A percentile compares a stretch with the other conserved stretches of the same genome.
Conservation (phyloP, 1,140 invertebrate genomes). For the Drosophila sp. region DNA sequence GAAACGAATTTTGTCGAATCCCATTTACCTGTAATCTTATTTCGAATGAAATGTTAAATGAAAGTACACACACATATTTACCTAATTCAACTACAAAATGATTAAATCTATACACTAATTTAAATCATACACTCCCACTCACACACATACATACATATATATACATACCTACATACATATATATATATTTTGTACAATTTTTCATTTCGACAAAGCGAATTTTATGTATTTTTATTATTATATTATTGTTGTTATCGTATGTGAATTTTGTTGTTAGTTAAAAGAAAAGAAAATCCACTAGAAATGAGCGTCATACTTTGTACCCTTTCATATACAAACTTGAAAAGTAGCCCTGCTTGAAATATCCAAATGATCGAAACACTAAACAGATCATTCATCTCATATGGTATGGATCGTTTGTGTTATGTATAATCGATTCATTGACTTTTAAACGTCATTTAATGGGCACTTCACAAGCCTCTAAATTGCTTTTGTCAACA, state of each 20-base stretch:
- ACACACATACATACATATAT: background rate
- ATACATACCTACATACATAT: constrained; percentile 22
- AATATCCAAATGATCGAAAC: constrained; percentile 61
- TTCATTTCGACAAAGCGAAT: constrained; percentile 61
- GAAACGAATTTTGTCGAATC: constrained; percentile 46
- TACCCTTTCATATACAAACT: constrained; percentile 61
- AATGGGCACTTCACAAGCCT: no score
- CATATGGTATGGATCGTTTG: no score
- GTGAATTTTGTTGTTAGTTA: constrained; percentile 79
- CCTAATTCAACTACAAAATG: constrained; percentile 29
- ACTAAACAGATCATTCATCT: constrained; percentile 27
- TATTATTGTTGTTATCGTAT: constrained; percentile 66
- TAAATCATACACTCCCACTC: constrained; percentile 1
- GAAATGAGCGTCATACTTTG: constrained; percentile 71
- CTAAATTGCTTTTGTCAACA: no score
- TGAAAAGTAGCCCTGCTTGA: background rate
- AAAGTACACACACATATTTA: constrained; percentile 7
- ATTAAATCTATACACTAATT: constrained; percentile 42
- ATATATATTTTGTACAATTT: constrained; percentile 64
- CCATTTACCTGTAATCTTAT: constrained; percentile 38
- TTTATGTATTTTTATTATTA: constrained; percentile 53
- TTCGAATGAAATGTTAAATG: constrained; percentile 34
- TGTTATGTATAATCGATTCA: no score
- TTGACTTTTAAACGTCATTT: no score
- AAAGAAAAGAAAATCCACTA: constrained; percentile 34